These are phyloP conservation scores for Morpho achilles DNA, from an alignment of 2,888 invertebrate species.

Conservation along the genomic window DNA sequence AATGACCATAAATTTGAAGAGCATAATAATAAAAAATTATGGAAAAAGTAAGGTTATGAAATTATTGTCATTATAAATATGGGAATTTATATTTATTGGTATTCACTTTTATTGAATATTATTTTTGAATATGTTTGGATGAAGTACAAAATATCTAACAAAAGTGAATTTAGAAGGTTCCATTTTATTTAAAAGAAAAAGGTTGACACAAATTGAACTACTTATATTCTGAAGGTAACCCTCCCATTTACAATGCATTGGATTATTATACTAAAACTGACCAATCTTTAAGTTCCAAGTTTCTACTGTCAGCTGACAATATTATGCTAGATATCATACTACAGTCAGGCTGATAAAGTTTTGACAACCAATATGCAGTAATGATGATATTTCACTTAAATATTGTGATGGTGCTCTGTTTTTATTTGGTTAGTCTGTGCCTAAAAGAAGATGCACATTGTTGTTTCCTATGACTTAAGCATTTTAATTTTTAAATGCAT, in stretches of 20 bases:
- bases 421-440: background rate
- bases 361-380: background rate
- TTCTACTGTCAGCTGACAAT: background rate
- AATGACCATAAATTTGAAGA: background rate
- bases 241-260: conserved; percentile 1
- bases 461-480: conserved; percentile 1
- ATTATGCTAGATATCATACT: conserved; percentile 3
- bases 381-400: background rate
- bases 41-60: background rate
- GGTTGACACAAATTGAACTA: too few relatives aligned
- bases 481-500: conserved; percentile 39
- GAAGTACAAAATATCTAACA: background rate
- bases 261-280: conserved; percentile 3
- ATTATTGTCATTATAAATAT: conserved; percentile 1
- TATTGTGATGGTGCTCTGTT: background rate
- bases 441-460: conserved; percentile 9
- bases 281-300: conserved; percentile 2
- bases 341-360: background rate
- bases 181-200: too few relatives aligned
- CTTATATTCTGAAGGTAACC: background rate
- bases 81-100: background rate
- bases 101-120: background rate
- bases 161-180: conserved; percentile 2
- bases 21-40: background rate
- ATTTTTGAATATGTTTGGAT: background rate